Percentiles rank a stretch among this genome's conserved stretches.
These are phyloP conservation scores for Epicauta chinensis DNA, from an alignment of 1,140 invertebrate species.

Conservation along the genomic window DNA sequence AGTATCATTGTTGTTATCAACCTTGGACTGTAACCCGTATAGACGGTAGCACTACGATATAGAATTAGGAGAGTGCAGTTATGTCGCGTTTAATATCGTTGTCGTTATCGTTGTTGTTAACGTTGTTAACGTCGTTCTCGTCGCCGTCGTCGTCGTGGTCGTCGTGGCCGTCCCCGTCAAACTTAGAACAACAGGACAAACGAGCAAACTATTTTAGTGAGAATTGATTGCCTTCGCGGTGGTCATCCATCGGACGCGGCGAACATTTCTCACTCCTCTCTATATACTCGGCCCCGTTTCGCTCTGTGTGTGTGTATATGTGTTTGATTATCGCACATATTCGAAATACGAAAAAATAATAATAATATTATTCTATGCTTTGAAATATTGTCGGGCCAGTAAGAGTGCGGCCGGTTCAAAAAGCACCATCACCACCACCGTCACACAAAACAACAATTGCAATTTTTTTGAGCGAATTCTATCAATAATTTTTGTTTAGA, in stretches of 20 bases:
- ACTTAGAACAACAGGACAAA: no score
- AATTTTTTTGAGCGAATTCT: no score
- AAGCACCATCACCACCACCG: no score
- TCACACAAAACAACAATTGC: no score
- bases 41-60: slow-evolving; percentile 22
- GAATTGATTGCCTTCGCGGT: slow-evolving; percentile 36
- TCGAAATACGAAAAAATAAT: no score
- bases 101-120: slow-evolving; percentile 1
- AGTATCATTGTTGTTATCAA: slow-evolving; percentile 33
- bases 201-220: slow-evolving; percentile 37
- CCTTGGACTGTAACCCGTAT: slow-evolving; percentile 39
- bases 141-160: no score
- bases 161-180: no score
- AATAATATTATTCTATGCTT: not conserved
- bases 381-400: not conserved
- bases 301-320: not conserved
- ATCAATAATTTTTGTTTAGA: not conserved
- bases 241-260: slow-evolving; percentile 16
- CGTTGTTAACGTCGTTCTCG: no score
- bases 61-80: slow-evolving; percentile 33
- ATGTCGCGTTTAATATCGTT: slow-evolving; percentile 31
- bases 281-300: not conserved
- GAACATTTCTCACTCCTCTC: not conserved
- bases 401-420: slow-evolving; percentile 3
- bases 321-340: not conserved